Conservation (phyloP, 2,888 invertebrate genomes). For the Limnephilus lunatus region DNA sequence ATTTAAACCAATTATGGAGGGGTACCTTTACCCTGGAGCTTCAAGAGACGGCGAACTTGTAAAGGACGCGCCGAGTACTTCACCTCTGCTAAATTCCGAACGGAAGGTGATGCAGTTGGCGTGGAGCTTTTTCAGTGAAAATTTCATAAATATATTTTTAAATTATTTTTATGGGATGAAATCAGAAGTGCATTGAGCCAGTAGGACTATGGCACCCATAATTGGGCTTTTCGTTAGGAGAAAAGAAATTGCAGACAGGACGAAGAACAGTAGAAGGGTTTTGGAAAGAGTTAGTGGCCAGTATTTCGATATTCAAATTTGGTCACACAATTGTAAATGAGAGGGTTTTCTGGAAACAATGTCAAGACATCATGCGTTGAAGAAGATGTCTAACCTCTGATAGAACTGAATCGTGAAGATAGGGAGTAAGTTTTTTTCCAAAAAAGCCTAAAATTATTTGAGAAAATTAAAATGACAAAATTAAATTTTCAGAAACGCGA, state of each 20-base stretch:
- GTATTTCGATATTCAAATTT: too few relatives aligned
- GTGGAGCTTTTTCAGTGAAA: not conserved
- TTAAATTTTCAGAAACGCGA: constrained; percentile 7
- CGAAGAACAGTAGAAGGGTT: too few relatives aligned
- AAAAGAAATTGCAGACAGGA: too few relatives aligned
- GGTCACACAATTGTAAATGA: not conserved
- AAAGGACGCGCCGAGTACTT: not conserved
- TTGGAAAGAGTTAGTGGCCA: too few relatives aligned
- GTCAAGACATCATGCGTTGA: not conserved
- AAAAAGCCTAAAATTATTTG: not conserved
- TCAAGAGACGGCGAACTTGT: not conserved
- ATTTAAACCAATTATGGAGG: constrained; percentile 63
- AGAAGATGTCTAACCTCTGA: not conserved
- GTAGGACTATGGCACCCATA: not conserved
- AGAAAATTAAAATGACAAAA: not conserved
- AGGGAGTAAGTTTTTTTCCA: not conserved
- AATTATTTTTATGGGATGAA: not conserved
- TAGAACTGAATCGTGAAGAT: not conserved
- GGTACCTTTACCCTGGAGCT: not conserved
- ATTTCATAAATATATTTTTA: not conserved
- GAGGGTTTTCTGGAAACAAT: not conserved
- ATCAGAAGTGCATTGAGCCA: not conserved
- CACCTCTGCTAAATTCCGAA: not conserved
- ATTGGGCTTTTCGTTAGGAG: not conserved
- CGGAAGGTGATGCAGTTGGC: not conserved